Evolutionary conservation across 2,888 invertebrate genomes (phyloP), one percentile per base, ranked within the genome.

Genomic region (Lithosia quadra): DNA sequence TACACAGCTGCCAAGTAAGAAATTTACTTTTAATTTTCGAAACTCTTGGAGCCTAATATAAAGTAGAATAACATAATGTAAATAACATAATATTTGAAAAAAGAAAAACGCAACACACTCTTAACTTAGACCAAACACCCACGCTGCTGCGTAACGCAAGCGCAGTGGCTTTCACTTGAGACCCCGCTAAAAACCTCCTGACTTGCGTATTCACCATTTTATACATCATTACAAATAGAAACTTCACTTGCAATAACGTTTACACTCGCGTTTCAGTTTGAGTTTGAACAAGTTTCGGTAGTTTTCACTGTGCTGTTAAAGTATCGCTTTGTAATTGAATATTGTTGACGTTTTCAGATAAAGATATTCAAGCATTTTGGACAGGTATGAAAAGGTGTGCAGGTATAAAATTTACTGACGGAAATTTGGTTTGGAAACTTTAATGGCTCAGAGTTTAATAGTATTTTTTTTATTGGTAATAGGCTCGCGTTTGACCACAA

Each of bases 141-240:
- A 64, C 57, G 76, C 72, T 67, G 71, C 81, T 75, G 73, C 81
- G 74, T 77, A 80, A 87, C 93, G 92, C 92, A 89, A 74, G 93
- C 93, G 92, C 89, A 69, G 49, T 78, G 43, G 74, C 67, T 21
- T 49, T 75, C 76, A 67, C 85, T 67, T n/a, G 15, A 63, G 63
- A 64, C 87, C 86, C 85, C 84, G 87, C 85, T 84, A 90, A 91
- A 91, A 92, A 89, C 86, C 84, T 76, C 7, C 87, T 89, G 89
- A 89, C 91, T 90, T 89, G 90, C 90, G 89, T 90, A 88, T 87
- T 86, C 86, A 86, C 83, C 81, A 86, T 90, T 89, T 91, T 91
- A 79, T 85, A 87, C 85, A 88, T 92, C 91, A 91, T 92, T 69
- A 53, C 69, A 69, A 69, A 63, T 69, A 65, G 65, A 68, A 65